A percentile compares a stretch with the other conserved stretches of the same genome.
Evolutionary conservation across 2,113 vertebrate genomes (phyloP).

Genomic region (Salvelinus fontinalis): DNA sequence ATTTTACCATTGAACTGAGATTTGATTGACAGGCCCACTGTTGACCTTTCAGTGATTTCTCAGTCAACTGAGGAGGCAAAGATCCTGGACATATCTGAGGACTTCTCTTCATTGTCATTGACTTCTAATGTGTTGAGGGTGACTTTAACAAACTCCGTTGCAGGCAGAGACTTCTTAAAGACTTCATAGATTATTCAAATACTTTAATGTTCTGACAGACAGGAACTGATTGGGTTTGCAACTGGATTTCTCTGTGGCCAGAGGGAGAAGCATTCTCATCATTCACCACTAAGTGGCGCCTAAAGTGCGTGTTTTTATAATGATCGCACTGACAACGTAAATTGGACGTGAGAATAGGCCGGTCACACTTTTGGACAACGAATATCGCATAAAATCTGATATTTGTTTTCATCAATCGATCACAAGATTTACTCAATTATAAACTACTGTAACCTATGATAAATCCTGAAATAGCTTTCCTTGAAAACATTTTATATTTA

Average conservation of each 20-base stretch:
- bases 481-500: too few relatives aligned
- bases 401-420: not conserved
- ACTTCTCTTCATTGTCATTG: not conserved
- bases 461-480: too few relatives aligned
- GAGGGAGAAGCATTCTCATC: not conserved
- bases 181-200: not conserved
- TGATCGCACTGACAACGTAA: not conserved
- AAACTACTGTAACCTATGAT: too few relatives aligned
- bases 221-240: not conserved
- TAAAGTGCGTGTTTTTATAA: slow-evolving; percentile 4
- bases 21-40: not conserved
- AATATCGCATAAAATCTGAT: not conserved
- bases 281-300: slow-evolving; percentile 50
- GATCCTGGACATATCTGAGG: not conserved
- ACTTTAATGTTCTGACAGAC: not conserved
- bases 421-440: not conserved
- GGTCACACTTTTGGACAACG: not conserved
- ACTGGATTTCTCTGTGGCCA: not conserved
- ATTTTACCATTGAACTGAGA: slow-evolving; percentile 1
- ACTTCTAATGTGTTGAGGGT: not conserved
- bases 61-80: not conserved
- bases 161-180: not conserved
- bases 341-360: not conserved
- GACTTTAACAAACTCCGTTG: not conserved
- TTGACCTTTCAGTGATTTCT: not conserved